Evolutionary conservation across 2,888 invertebrate species (phyloP).

Genomic region (Cosmia pyralina): DNA sequence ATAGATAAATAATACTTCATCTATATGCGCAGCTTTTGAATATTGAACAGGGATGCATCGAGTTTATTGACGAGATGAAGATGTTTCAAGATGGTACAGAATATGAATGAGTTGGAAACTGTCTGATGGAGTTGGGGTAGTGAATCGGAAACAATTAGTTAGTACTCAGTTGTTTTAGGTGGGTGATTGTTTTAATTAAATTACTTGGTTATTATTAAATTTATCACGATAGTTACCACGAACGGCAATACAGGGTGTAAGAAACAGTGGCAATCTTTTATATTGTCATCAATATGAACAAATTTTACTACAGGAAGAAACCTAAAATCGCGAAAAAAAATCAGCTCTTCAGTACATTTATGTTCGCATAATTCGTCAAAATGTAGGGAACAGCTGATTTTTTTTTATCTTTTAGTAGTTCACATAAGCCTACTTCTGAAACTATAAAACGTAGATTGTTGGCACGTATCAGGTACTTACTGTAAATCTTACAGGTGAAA

Average conservation of each 20-base stretch:
- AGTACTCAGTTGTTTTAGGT: neutral
- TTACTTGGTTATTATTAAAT: neutral
- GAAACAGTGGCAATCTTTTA: no score
- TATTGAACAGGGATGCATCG: constrained; percentile 65
- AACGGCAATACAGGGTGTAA: no score
- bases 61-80: constrained; percentile 62
- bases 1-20: constrained; percentile 63
- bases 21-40: constrained; percentile 73
- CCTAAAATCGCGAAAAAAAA: no score
- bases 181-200: constrained; percentile 15
- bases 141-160: constrained; percentile 30
- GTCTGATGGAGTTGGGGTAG: constrained; percentile 25
- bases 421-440: constrained; percentile 14
- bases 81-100: constrained; percentile 53
- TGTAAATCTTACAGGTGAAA: constrained; percentile 64
- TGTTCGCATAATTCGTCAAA: no score
- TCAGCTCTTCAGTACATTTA: no score
- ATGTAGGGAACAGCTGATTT: no score
- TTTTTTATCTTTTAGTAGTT: constrained; percentile 31
- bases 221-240: neutral
- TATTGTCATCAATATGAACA: no score
- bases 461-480: constrained; percentile 48
- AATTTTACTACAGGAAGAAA: no score
- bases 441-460: constrained; percentile 54
- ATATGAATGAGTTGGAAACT: constrained; percentile 58